Evolutionary conservation across 1,140 invertebrate species (phyloP).

Genomic region (Daktulosphaira vitifoliae): DNA sequence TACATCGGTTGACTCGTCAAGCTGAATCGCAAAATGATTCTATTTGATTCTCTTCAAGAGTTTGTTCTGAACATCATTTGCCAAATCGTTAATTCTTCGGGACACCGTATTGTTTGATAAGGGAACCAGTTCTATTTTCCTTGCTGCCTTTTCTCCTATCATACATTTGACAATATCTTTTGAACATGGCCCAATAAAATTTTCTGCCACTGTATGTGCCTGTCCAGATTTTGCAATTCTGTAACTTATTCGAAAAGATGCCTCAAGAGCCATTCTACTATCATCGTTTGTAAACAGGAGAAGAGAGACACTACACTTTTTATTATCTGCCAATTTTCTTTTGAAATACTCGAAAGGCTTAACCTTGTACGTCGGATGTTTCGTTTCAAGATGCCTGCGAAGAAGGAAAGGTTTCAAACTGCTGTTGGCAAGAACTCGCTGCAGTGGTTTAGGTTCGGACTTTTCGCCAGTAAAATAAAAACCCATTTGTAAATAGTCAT

Average conservation of each 20-base stretch:
- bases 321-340: too few species aligned
- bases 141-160: slow-evolving; percentile 26
- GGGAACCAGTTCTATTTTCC: slow-evolving; percentile 35
- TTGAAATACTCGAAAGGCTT: too few species aligned
- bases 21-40: slow-evolving; percentile 29
- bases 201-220: slow-evolving; percentile 35
- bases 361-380: too few species aligned
- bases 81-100: slow-evolving; percentile 26
- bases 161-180: slow-evolving; percentile 25
- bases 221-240: slow-evolving; percentile 32
- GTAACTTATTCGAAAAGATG: slow-evolving; percentile 3
- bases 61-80: slow-evolving; percentile 35
- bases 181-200: slow-evolving; percentile 36
- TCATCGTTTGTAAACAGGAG: background rate
- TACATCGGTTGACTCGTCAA: slow-evolving; percentile 25
- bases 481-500: too few species aligned
- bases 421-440: too few species aligned
- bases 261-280: background rate
- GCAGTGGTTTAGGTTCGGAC: too few species aligned
- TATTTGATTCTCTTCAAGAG: slow-evolving; percentile 35
- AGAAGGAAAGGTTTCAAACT: too few species aligned
- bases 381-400: too few species aligned
- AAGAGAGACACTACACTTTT: too few species aligned
- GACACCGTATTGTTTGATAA: slow-evolving; percentile 36
- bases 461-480: too few species aligned